Evolutionary conservation across 2,113 vertebrate genomes (phyloP), one percentile per base, ranked within the genome.

Genomic region (Tyto alba): DNA sequence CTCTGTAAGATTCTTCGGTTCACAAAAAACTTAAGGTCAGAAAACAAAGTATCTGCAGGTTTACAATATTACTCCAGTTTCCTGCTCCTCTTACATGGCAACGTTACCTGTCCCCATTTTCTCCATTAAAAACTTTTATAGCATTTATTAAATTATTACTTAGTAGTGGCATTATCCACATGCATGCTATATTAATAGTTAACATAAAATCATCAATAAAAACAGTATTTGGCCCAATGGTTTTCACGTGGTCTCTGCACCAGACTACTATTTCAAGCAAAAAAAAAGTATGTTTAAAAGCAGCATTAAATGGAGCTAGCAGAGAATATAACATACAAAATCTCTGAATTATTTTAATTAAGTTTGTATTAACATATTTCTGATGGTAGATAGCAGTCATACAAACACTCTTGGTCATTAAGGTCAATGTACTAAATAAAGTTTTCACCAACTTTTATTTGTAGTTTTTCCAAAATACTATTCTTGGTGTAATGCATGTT

Each of bases 21-120:
- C 40, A 66, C 25, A 50, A 56, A 76, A 84, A 29, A 17, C 1
- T 0, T 16, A 53, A 38, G 21, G 60, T 4, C 2, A 3, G n/a
- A 57, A 78, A 59, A 74, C 7, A 85, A 89, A 13, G 38, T 47
- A 52, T 27, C 41, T 72, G 6, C 5, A 72, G 27, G 43, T 52
- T 72, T 75, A 82, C 26, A 55, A 2, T 17, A 57, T 17, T 36
- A 72, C 18, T 80, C 43, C 43, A 64, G 34, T 43, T 82, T 34
- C 20, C 3, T 4, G 5, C 2, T 32, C 20, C 5, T n/a, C 56
- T 48, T 76, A 55, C 16, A 32, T 13, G 4, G 16, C 66, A 79
- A 29, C 8, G 17, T 10, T 48, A 88, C 16, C 29, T 63, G 7
- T 25, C n/a, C 30, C 15, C 9, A 17, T 89, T 66, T 77, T 66